A percentile compares a stretch with the other conserved stretches of the same genome.
These are phyloP conservation scores for Polymixis flavicincta DNA, from an alignment of 2,888 invertebrate genomes.

Conservation along the genomic window DNA sequence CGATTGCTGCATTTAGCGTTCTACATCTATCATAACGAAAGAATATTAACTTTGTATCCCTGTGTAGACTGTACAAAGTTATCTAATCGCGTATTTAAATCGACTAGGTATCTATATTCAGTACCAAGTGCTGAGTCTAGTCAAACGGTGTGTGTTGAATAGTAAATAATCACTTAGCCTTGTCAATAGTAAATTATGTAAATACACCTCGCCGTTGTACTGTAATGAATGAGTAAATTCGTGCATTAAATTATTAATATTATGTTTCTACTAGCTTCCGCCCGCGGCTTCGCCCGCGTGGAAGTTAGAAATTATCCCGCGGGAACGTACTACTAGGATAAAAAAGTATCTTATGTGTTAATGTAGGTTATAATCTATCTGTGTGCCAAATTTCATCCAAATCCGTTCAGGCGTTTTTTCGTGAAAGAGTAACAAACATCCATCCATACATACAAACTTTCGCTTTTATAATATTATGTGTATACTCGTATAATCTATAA, in stretches of 20 bases:
- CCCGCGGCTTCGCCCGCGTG: too few relatives aligned
- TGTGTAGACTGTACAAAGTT: conserved; percentile 44
- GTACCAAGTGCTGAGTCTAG: conserved; percentile 26
- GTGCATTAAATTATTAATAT: conserved; percentile 29
- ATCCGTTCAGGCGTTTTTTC: too few relatives aligned
- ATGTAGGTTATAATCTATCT: too few relatives aligned
- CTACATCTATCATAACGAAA: conserved; percentile 12
- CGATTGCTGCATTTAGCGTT: not conserved
- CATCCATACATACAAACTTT: too few relatives aligned
- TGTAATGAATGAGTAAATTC: conserved; percentile 57
- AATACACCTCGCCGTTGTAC: conserved; percentile 60
- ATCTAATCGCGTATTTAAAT: conserved; percentile 57
- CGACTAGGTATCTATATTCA: conserved; percentile 55
- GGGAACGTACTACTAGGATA: too few relatives aligned
- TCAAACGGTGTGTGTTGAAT: conserved; percentile 65
- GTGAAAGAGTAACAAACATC: too few relatives aligned
- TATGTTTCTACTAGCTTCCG: conserved; percentile 22
- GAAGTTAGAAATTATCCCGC: too few relatives aligned
- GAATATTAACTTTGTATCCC: conserved; percentile 16
- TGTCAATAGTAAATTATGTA: conserved; percentile 71
- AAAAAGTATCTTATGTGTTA: too few relatives aligned
- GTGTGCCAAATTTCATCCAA: too few relatives aligned
- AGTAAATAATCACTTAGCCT: conserved; percentile 70
- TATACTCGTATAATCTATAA: too few relatives aligned
- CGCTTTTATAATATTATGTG: too few relatives aligned